A percentile compares a stretch with the other conserved stretches of the same genome.
These are phyloP conservation scores for Euspilapteryx auroguttella DNA, from an alignment of 2,888 invertebrate species.

Conservation along the genomic window DNA sequence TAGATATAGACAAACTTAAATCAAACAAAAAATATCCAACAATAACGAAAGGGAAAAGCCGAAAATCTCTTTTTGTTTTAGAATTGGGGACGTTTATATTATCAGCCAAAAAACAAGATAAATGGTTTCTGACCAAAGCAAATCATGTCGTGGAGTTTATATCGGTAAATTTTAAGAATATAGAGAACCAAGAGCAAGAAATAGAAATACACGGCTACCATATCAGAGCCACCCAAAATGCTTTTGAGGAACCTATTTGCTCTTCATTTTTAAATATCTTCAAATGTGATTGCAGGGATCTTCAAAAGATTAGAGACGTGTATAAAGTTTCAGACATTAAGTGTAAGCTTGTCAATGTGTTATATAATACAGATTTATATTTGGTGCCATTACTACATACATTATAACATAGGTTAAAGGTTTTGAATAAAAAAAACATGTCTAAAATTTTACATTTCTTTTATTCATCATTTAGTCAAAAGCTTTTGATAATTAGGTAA, in stretches of 20 bases:
- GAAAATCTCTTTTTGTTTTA: background rate
- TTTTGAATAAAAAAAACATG: too few species aligned
- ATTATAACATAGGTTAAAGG: too few species aligned
- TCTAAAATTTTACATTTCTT: too few species aligned
- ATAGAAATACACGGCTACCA: too few species aligned
- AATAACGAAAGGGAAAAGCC: background rate
- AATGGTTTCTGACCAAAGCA: constrained; percentile 5
- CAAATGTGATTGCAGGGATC: background rate
- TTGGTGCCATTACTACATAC: constrained; percentile 1
- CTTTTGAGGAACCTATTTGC: background rate
- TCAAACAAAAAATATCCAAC: too few species aligned
- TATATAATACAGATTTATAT: constrained; percentile 1
- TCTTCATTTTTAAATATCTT: constrained; percentile 1
- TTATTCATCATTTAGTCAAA: too few species aligned
- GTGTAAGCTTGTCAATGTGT: constrained; percentile 3
- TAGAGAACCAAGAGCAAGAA: too few species aligned
- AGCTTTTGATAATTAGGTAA: too few species aligned
- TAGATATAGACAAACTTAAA: too few species aligned
- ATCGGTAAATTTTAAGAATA: too few species aligned
- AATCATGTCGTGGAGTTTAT: constrained; percentile 4
- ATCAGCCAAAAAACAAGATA: constrained; percentile 6
- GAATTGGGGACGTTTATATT: too few species aligned
- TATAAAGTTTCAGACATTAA: background rate
- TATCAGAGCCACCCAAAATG: too few species aligned
- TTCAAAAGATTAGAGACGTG: background rate